A percentile compares a stretch with the other conserved stretches of the same genome.
Conservation (phyloP, 2,113 vertebrate species). For the Macquaria australasica region DNA sequence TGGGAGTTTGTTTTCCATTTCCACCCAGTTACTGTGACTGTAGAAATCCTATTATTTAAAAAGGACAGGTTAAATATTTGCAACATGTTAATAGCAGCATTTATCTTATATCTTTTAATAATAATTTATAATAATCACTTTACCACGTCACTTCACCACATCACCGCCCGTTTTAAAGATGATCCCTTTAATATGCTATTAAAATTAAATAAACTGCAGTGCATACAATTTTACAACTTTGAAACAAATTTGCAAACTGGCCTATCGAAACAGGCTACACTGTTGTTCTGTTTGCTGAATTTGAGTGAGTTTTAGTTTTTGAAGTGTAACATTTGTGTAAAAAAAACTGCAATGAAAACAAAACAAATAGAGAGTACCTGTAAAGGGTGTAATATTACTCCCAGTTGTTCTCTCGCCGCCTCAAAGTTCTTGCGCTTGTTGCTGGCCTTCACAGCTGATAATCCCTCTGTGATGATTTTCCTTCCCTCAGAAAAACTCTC, state of each 20-base stretch:
- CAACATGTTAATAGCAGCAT: background rate
- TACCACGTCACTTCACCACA: background rate
- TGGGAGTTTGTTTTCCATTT: constrained; percentile 61
- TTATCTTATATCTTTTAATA: background rate
- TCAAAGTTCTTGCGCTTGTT: background rate
- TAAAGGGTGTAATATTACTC: constrained; percentile 5
- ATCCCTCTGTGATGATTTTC: background rate
- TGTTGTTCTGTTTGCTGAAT: background rate
- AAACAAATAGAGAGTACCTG: background rate
- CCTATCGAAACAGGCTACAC: background rate
- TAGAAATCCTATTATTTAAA: constrained; percentile 77
- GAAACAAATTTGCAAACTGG: background rate
- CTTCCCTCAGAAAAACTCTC: background rate
- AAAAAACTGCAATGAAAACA: background rate
- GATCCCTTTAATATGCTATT: background rate
- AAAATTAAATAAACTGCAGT: background rate
- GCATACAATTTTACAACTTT: too few relatives aligned
- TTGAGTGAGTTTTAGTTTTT: background rate
- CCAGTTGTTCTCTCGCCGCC: background rate
- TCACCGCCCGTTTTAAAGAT: background rate
- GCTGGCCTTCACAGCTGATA: background rate
- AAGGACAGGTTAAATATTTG: background rate
- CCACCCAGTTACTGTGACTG: constrained; percentile 84
- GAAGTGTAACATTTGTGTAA: background rate
- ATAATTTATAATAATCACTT: too few relatives aligned